These are phyloP conservation scores for Xanthorhoe designata DNA, from an alignment of 2,888 invertebrate species.

Conservation along the genomic window DNA sequence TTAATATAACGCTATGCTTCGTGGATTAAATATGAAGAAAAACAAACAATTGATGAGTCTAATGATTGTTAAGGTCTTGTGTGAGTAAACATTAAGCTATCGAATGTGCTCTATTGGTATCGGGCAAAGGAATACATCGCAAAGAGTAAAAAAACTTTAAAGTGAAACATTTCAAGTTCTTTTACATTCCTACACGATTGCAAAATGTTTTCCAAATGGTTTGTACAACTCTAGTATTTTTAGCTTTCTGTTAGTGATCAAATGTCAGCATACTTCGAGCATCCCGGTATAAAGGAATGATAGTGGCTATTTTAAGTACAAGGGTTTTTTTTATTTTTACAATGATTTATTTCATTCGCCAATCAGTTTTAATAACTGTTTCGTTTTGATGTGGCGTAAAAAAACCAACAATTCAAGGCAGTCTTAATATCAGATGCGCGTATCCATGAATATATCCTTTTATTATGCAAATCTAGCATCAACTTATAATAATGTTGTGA, in stretches of 20 bases:
- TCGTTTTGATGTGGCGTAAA: background rate
- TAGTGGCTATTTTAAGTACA: conserved; percentile 8
- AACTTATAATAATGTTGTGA: conserved; percentile 2
- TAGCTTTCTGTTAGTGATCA: background rate
- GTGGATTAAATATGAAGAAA: no score
- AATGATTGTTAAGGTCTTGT: conserved; percentile 13
- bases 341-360: background rate
- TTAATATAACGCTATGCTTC: no score
- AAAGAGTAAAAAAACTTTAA: background rate
- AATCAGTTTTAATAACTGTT: background rate
- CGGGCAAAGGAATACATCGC: background rate
- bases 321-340: background rate
- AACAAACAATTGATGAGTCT: no score
- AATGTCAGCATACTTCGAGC: background rate
- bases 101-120: conserved; percentile 13
- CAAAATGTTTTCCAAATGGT: background rate
- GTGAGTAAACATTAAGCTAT: background rate
- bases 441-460: background rate
- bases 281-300: background rate
- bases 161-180: background rate
- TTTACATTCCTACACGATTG: conserved; percentile 9
- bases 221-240: background rate
- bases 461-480: conserved; percentile 2
- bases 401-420: background rate
- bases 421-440: background rate